Base-by-base conservation (phyloP, 1,140 invertebrate species). In the Cherax destructor region DNA sequence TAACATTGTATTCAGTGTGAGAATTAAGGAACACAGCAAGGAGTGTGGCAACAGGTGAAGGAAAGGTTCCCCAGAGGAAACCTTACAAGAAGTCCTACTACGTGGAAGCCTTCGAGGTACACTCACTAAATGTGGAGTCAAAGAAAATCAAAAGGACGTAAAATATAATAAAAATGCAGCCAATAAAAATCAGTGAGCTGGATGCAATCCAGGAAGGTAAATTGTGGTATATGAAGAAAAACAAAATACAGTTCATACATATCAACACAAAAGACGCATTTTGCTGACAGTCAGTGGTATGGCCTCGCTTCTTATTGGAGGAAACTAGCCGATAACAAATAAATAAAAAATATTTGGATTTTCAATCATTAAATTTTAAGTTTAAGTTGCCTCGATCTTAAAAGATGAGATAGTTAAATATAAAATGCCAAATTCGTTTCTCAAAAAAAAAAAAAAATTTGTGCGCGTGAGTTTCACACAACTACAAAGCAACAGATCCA, bases 131-230 rank as follows among this genome's bases (percentile, higher is more conserved):
- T 30, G n/a, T 74, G 69, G 69, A 65, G 5, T 65, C 13, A 65
- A 5, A 21, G 21, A 18, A 30, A 74, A 74, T 74, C 5, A 74
- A 30, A 74, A 11, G 5, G 24, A 74, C 69, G 30, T 4, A 30
- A 81, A 21, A 81, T 59, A 50, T 52, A 81, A 59, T 56, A 81
- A 79, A 81, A 56, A 81, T 81, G 50, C 50, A 81, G 79, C 49
- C 50, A 81, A 21, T 65, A 18, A 65, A 65, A 65, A 65, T 5
- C 13, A 65, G 18, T 65, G 61, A 65, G 21, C 18, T 21, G 21
- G 24, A 56, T 56, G 79, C 79, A 81, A 81, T 81, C 79, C 79
- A 81, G 79, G 79, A 59, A 56, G n/a, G 50, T 10, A 59, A 52
- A 81, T 4, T 81, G 24, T 81, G 21, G 79, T 18, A 65, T 65